phyloP scores from a whole-genome alignment of 37 sponge, comb jelly and placozoan genomes.

The Corticium candelabrum region DNA sequence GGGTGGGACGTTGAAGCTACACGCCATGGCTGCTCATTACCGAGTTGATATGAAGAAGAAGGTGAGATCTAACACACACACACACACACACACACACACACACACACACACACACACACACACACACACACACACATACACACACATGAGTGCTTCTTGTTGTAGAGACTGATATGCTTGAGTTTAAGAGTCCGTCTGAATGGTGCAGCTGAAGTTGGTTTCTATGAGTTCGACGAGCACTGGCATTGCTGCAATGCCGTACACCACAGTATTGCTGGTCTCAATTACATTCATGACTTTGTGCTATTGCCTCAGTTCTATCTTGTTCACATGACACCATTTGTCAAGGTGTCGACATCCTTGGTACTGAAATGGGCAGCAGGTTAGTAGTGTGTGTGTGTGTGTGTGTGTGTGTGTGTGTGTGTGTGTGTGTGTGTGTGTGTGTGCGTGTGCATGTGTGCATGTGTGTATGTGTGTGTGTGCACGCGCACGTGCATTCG shows the following conservation, averaged over 20 bases:
- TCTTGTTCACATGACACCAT: slow-evolving; percentile 83
- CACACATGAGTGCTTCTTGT: no score
- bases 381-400: no score
- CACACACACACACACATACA: no score
- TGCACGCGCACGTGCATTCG: no score
- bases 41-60: slow-evolving; percentile 57
- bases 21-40: slow-evolving; percentile 71
- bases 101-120: no score
- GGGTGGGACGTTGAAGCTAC: slow-evolving; percentile 34
- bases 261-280: slow-evolving; percentile 53
- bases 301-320: slow-evolving; percentile 74
- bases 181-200: slow-evolving; percentile 32
- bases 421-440: no score
- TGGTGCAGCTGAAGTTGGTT: slow-evolving; percentile 24
- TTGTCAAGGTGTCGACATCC: slow-evolving; percentile 18
- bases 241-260: slow-evolving; percentile 44
- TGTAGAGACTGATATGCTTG: slow-evolving; percentile 55
- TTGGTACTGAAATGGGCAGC: background rate
- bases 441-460: no score
- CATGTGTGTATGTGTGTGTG: no score
- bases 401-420: no score
- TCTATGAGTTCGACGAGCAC: slow-evolving; percentile 66
- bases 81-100: no score
- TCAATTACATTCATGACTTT: slow-evolving; percentile 84
- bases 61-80: no score